Evolutionary conservation across 2,113 vertebrate genomes (phyloP).

Genomic region (Vanacampus margaritifer): DNA sequence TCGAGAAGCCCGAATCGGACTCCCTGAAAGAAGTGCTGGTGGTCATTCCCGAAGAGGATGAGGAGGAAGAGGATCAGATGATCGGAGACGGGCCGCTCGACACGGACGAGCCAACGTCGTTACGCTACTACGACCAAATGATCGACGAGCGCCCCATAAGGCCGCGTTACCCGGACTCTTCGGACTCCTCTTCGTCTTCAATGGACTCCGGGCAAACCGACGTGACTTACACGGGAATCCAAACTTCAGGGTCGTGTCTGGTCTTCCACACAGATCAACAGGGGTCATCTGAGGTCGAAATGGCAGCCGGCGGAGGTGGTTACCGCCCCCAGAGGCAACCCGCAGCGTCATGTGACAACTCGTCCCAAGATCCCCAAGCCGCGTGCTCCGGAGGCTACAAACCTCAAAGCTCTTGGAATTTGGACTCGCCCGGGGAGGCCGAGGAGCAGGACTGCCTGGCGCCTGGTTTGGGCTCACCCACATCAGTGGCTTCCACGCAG

Average conservation of each 20-base stretch:
- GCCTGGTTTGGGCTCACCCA: slow-evolving; percentile 86
- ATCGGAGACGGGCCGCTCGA: slow-evolving; percentile 72
- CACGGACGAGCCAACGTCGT: slow-evolving; percentile 73
- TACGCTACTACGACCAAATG: slow-evolving; percentile 85
- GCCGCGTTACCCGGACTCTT: slow-evolving; percentile 59
- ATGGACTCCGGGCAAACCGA: slow-evolving; percentile 74
- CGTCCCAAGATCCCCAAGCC: slow-evolving; percentile 27
- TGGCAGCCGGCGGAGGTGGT: slow-evolving; percentile 35
- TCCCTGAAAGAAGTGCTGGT: slow-evolving; percentile 80
- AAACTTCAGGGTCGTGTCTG: slow-evolving; percentile 76
- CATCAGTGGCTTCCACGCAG: slow-evolving; percentile 89
- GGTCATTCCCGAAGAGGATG: slow-evolving; percentile 74
- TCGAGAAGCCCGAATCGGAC: slow-evolving; percentile 73
- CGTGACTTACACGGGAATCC: slow-evolving; percentile 90
- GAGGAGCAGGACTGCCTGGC: slow-evolving; percentile 65
- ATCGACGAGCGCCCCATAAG: slow-evolving; percentile 78
- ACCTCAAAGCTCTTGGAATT: slow-evolving; percentile 84
- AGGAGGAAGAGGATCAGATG: slow-evolving; percentile 50
- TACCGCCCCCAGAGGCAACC: slow-evolving; percentile 61
- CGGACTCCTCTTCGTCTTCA: slow-evolving; percentile 75
- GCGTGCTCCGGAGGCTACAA: slow-evolving; percentile 78
- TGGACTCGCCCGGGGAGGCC: slow-evolving; percentile 77
- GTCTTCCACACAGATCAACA: slow-evolving; percentile 69
- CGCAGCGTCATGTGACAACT: slow-evolving; percentile 6
- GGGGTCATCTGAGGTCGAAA: slow-evolving; percentile 34